phyloP scores from a whole-genome alignment of 2,113 vertebrate genomes.

The Suricata suricatta region DNA sequence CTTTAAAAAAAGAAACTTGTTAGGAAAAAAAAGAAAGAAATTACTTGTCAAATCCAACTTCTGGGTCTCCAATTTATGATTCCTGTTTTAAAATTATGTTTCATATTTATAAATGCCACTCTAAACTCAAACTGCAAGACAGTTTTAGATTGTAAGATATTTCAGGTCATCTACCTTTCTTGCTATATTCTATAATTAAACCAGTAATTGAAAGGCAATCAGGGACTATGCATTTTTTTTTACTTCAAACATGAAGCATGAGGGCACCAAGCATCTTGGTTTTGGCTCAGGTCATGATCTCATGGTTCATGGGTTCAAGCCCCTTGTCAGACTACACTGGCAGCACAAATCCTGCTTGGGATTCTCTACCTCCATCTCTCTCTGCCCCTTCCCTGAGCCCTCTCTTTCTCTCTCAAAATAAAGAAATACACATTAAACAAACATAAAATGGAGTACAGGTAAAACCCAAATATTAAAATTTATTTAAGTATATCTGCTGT shows the following conservation, averaged over 20 bases:
- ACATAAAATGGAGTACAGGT: background rate
- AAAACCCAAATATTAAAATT: background rate
- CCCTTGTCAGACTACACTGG: no score
- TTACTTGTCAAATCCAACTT: background rate
- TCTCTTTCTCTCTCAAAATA: no score
- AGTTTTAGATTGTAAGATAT: background rate
- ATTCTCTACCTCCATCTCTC: no score
- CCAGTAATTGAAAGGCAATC: background rate
- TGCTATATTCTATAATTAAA: background rate
- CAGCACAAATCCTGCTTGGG: no score
- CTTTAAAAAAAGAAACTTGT: no score
- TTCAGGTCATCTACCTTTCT: background rate
- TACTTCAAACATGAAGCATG: background rate
- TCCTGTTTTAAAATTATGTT: slow-evolving; percentile 29
- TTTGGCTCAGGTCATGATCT: no score
- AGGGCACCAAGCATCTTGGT: no score
- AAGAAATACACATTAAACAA: no score
- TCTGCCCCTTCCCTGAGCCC: no score
- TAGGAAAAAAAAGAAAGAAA: background rate
- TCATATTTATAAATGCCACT: slow-evolving; percentile 12
- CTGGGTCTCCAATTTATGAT: background rate
- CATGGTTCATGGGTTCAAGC: no score
- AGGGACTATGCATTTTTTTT: background rate
- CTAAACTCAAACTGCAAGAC: background rate
- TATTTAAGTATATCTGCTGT: background rate